These are phyloP conservation scores for Drosophila paracracens DNA, from an alignment of 2,888 invertebrate genomes.

Conservation along the genomic window DNA sequence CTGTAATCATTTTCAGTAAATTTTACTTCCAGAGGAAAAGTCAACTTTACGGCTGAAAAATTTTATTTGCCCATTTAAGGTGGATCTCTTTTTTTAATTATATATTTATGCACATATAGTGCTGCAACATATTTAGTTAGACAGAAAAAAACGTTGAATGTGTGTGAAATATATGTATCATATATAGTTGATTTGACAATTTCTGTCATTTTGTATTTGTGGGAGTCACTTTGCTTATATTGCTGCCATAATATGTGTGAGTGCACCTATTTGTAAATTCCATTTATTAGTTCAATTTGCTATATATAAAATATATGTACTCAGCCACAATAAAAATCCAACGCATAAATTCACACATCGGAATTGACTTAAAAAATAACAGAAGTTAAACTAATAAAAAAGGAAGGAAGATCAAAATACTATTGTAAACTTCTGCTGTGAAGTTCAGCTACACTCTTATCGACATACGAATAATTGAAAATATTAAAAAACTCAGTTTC, in stretches of 20 bases:
- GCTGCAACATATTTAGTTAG: constrained; percentile 4
- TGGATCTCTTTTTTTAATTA: constrained; percentile 18
- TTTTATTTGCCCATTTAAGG: background rate
- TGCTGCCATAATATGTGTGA: constrained; percentile 15
- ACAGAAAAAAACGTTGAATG: background rate
- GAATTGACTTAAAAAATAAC: constrained; percentile 9
- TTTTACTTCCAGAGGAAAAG: background rate
- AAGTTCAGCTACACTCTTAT: constrained; percentile 16
- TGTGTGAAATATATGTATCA: constrained; percentile 17
- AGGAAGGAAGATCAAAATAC: background rate
- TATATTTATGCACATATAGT: constrained; percentile 27
- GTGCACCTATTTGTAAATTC: constrained; percentile 52
- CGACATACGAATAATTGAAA: constrained; percentile 40
- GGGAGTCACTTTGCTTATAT: constrained; percentile 20
- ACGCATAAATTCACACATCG: constrained; percentile 47
- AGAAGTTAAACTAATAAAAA: constrained; percentile 2
- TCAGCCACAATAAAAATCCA: constrained; percentile 62
- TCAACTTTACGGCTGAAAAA: constrained; percentile 6
- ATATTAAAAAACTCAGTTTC: constrained; percentile 39
- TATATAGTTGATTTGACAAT: constrained; percentile 19
- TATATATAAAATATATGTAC: constrained; percentile 49
- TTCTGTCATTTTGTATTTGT: constrained; percentile 21
- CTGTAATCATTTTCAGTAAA: constrained; percentile 11
- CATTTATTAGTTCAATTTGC: constrained; percentile 77
- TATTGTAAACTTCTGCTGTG: background rate